Evolutionary conservation across 2,888 invertebrate genomes (phyloP), one percentile per base, ranked within the genome.

Genomic region (Eristalis intricaria): DNA sequence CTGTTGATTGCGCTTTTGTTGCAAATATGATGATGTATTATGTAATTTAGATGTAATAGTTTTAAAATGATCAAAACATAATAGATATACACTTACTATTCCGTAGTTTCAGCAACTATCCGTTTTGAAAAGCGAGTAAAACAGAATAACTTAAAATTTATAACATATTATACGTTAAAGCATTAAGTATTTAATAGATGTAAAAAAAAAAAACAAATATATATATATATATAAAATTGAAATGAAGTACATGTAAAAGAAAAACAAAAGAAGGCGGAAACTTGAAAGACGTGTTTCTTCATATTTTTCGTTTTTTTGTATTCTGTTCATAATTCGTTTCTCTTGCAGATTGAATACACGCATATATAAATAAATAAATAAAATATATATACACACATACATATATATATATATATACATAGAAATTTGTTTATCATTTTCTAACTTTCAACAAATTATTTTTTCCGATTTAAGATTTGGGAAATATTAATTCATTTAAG

Each of bases 151-250:
- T 50, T 50, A 65, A 80, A 86, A 86, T 71, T 50, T 35, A 70
- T 50, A 76, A 65, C 75, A 70, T 69, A 71, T 63, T 69, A 71
- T 63, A 63, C 58, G 75, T 83, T 79, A 64, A 76, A 74, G n/a
- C 64, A 71, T 84, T 88, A 84, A 88, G 84, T 80, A 84, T 84
- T 80, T 84, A 88, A 88, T 84, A 84, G 65, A 73, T 88, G 84
- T 88, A 84, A 77, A 80, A 84, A 76, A 80, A 64, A 75, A 23
- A n/a, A n/a, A n/a, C n/a, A n/a, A n/a, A n/a, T n/a, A 38, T 63
- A 83, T 60, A 60, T 26, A 60, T 29, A 60, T 26, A 60, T 26
- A 60, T n/a, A 19, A 61, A 66, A 32, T 4, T 29, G 5, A 70
- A 65, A 22, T n/a, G 73, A 69, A 63, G 66, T 43, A n/a, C 69